Conservation (phyloP, 2,888 invertebrate species). For the Drosophila borborema region DNA sequence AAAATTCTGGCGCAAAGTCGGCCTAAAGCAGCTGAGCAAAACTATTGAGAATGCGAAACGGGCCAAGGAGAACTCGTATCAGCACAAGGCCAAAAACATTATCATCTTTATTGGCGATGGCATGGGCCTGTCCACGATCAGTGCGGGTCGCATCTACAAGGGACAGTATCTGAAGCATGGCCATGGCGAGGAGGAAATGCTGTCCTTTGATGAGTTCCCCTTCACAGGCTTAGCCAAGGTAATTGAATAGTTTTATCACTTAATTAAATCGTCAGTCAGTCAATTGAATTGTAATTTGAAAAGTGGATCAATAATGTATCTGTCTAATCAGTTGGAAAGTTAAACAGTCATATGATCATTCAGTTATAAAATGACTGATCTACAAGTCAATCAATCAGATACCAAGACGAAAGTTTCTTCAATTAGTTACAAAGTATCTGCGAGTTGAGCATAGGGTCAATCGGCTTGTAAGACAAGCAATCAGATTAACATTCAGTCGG, state of each 20-base stretch:
- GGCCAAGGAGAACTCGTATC: slow-evolving; percentile 75
- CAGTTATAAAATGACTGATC: neutral
- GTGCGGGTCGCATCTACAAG: slow-evolving; percentile 88
- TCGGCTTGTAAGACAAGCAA: neutral
- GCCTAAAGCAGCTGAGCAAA: slow-evolving; percentile 80
- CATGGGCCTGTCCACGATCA: slow-evolving; percentile 88
- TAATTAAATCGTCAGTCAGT: neutral
- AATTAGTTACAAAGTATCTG: neutral
- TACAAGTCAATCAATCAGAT: neutral
- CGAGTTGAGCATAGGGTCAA: neutral
- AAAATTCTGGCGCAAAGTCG: slow-evolving; percentile 79
- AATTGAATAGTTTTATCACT: slow-evolving; percentile 1
- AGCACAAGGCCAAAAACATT: slow-evolving; percentile 87
- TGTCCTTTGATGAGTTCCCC: slow-evolving; percentile 88
- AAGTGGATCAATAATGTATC: neutral
- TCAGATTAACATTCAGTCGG: neutral
- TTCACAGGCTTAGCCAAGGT: slow-evolving; percentile 88
- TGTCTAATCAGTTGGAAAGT: neutral
- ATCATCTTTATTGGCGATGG: slow-evolving; percentile 90
- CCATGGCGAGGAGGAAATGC: slow-evolving; percentile 87
- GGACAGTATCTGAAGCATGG: slow-evolving; percentile 85
- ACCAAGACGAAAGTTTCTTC: no score
- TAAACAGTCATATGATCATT: neutral
- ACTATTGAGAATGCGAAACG: slow-evolving; percentile 84
- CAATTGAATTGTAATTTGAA: neutral